Conservation (phyloP, 2,888 invertebrate species). For the Coecobrya sp. region DNA sequence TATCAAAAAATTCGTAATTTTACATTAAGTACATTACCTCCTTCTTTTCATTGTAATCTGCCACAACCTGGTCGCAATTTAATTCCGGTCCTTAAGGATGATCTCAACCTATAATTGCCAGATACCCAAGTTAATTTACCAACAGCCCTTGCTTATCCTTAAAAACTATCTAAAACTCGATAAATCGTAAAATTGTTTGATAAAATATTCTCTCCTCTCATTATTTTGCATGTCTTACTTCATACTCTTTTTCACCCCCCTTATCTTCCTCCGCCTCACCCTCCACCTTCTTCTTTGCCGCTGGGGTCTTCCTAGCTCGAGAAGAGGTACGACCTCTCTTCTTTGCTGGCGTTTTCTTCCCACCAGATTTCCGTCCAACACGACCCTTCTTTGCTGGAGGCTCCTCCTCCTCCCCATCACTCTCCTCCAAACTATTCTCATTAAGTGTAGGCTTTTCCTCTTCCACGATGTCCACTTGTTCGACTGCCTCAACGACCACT, state of each 20-base stretch:
- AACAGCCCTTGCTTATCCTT: too few species aligned
- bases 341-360: slow-evolving; percentile 9
- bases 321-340: neutral
- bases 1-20: too few species aligned
- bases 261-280: slow-evolving; percentile 64
- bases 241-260: slow-evolving; percentile 81
- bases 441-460: slow-evolving; percentile 37
- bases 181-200: too few species aligned
- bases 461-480: slow-evolving; percentile 3
- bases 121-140: too few species aligned
- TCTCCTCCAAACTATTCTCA: neutral
- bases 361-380: neutral
- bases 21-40: too few species aligned
- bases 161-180: too few species aligned
- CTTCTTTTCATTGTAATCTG: too few species aligned
- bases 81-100: too few species aligned
- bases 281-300: slow-evolving; percentile 39
- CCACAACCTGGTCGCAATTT: too few species aligned
- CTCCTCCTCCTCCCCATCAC: slow-evolving; percentile 48
- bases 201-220: too few species aligned
- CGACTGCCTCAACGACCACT: slow-evolving; percentile 48
- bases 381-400: slow-evolving; percentile 70
- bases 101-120: too few species aligned
- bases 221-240: slow-evolving; percentile 79
- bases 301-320: neutral